Conservation (phyloP, 2,797 vertebrate genomes). For the Masticophis lateralis region DNA sequence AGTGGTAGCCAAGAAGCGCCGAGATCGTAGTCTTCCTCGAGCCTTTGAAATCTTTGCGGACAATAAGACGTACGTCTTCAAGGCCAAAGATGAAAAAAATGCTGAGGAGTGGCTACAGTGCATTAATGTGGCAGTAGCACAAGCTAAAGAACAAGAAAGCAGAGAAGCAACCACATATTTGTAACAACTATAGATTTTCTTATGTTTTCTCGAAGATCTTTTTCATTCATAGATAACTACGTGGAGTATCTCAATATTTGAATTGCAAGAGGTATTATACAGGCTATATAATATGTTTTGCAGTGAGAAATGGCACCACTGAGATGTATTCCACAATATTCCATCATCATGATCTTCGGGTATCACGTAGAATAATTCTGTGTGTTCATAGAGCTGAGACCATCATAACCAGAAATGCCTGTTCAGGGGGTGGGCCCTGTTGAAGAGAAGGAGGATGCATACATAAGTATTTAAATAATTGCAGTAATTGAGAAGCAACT, state of each 20-base stretch:
- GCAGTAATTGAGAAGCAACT: background rate
- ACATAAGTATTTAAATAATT: background rate
- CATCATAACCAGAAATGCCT: background rate
- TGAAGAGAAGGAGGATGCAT: background rate
- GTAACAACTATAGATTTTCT: constrained; percentile 55
- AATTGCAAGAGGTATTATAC: too few species aligned
- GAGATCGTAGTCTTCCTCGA: constrained; percentile 86
- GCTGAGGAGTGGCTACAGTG: constrained; percentile 94
- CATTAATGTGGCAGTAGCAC: constrained; percentile 89
- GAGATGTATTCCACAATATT: background rate
- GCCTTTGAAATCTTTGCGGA: constrained; percentile 97
- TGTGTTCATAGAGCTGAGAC: background rate
- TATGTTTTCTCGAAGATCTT: fast-evolving
- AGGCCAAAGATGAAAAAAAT: constrained; percentile 88
- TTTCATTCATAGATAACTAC: fast-evolving
- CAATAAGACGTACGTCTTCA: constrained; percentile 88
- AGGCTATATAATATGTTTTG: background rate
- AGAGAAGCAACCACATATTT: constrained; percentile 90
- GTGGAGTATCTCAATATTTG: background rate
- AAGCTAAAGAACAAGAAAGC: constrained; percentile 86
- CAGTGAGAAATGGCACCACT: background rate
- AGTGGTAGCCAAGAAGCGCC: constrained; percentile 83
- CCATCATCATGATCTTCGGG: background rate
- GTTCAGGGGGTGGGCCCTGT: background rate
- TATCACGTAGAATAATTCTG: background rate